Evolutionary conservation across 2,888 invertebrate species (phyloP), one percentile per base, ranked within the genome.

Genomic region (Pandemis cinnamomeana): DNA sequence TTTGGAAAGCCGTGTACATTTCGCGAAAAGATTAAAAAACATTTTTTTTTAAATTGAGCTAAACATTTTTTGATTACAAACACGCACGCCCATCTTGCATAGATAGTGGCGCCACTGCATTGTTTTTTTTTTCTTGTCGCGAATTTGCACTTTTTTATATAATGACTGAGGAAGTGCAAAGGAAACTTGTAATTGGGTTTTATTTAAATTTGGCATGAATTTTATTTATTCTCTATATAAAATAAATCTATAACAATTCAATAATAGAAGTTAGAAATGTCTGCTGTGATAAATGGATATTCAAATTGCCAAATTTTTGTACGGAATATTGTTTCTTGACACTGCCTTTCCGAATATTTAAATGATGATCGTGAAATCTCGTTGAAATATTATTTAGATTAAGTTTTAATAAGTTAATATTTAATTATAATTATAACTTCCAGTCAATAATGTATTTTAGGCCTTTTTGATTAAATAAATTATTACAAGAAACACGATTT

Each of bases 301-400:
- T 78, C 76, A 13, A 70, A 75, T 79, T 83, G 86, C 85, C 86
- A 86, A 86, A 86, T 84, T 81, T 77, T 80, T 77, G 63, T 73
- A 75, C 68, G 77, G 13, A 62, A 48, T 62, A 75, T 72, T 67
- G 53, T 62, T 62, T 62, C 20, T 42, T 44, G 67, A 75, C 71
- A 76, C 69, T 77, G 80, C 76, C 71, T 64, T 72, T 80, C 78
- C 78, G 77, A 77, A 76, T 78, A 74, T 61, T 36, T 75, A 77
- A 46, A 78, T 77, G 66, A 60, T 67, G 71, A 62, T 44, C 69
- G 42, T 44, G 27, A 76, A 77, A 76, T 78, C 72, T 76, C 74
- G 75, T 71, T 7, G 62, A 48, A 46, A 10, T 60, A 51, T 55
- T 60, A 63, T 53, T 42, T 61, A 44, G 6, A 46, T 64, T 69